phyloP scores from a whole-genome alignment of 1,140 invertebrate genomes.

The Drosophila paulistorum region DNA sequence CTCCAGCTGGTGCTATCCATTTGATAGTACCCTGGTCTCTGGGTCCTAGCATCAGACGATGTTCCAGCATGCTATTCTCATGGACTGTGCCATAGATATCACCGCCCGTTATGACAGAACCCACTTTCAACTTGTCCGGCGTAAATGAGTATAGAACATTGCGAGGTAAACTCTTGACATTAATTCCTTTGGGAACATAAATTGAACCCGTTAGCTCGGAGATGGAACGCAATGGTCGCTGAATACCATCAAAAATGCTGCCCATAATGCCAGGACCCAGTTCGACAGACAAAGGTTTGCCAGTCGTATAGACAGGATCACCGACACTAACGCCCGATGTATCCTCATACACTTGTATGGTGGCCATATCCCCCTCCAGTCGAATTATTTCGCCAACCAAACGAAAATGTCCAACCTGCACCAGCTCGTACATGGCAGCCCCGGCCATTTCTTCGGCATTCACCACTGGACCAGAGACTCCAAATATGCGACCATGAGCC shows the following conservation, averaged over 20 bases:
- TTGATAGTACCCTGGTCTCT: conserved; percentile 96
- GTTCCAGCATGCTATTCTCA: conserved; percentile 98
- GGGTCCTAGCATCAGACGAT: conserved; percentile 97
- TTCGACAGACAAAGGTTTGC: conserved; percentile 94
- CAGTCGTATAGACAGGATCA: conserved; percentile 91
- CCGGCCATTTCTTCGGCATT: conserved; percentile 79
- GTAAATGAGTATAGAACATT: conserved; percentile 95
- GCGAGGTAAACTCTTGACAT: conserved; percentile 94
- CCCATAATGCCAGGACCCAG: conserved; percentile 99
- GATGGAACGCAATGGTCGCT: conserved; percentile 95
- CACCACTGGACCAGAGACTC: conserved; percentile 94
- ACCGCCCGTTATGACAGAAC: conserved; percentile 97
- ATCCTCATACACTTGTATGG: conserved; percentile 90
- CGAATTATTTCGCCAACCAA: conserved; percentile 91
- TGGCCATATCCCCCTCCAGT: conserved; percentile 85
- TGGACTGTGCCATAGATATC: conserved; percentile 97
- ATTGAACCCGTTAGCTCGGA: conserved; percentile 94
- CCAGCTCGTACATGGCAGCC: conserved; percentile 87
- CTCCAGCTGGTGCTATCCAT: conserved; percentile 95
- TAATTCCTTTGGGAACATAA: conserved; percentile 99
- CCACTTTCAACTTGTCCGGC: conserved; percentile 91
- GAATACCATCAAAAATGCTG: conserved; percentile 99
- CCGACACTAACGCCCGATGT: conserved; percentile 94
- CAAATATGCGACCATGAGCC: conserved; percentile 96
- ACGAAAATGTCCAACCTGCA: conserved; percentile 88